Evolutionary conservation across 2,888 invertebrate species (phyloP), one percentile per base, ranked within the genome.

Genomic region (Liodrosophila aerea): DNA sequence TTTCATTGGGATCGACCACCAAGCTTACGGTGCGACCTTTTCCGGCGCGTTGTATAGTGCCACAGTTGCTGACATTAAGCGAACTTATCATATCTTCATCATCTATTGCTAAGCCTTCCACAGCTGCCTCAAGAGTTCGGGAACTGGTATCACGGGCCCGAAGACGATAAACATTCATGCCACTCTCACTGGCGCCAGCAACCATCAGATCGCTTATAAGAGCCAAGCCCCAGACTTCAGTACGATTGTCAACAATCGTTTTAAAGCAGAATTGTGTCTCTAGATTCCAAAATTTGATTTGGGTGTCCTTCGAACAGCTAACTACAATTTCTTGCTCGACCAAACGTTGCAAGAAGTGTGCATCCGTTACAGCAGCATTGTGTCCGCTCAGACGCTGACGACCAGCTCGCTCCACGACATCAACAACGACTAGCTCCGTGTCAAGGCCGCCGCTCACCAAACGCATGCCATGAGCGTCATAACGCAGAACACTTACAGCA

Each of bases 221-320:
- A 29, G 93, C 92, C 85, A 98, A 92, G 37, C 95, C 94, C 96
- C 98, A 98, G 15, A 98, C 94, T 92, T 98, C 98, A 68, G 94
- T 93, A 83, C 94, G 93, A 90, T 96, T 95, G 57, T 97, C 98
- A 34, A 96, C 94, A 45, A 99, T 91, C 2, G 99, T 99, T 89
- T 96, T 96, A 86, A 99, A 99, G 89, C 98, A 99, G 86, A 97
- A 96, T 81, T 97, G 96, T 4, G 97, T 97, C 73, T 96, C 95
- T 70, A 99, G 91, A 89, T 99, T 97, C 99, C 99, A 99, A 89
- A 99, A 97, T 90, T 98, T 99, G 0, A 99, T 93, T 88, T 96
- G 96, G 7, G 96, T 95, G 88, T 99, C 99, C 89, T 97, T 98
- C 0, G 98, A 98, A 31, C 95, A 93, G 77, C 96, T 95, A 5